Percentiles rank a stretch among this genome's conserved stretches.
These are phyloP conservation scores for Gallinago media DNA, from an alignment of 2,113 vertebrate species.

Conservation along the genomic window DNA sequence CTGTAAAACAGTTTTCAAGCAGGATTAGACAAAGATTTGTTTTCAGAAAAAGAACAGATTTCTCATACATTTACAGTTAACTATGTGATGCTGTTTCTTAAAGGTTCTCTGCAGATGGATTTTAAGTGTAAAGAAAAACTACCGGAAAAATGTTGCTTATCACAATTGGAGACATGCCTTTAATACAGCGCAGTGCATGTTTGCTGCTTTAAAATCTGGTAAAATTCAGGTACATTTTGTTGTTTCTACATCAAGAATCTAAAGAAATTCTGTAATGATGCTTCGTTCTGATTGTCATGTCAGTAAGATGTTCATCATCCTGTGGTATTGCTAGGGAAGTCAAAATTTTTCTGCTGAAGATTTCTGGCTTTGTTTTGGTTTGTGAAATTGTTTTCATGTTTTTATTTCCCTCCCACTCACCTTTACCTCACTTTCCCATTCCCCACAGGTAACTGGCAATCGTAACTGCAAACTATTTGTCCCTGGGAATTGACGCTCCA, in stretches of 20 bases:
- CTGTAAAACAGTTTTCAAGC: background rate
- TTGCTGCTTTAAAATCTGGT: constrained; percentile 92
- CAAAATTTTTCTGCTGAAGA: background rate
- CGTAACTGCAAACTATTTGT: background rate
- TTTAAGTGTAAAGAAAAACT: constrained; percentile 98
- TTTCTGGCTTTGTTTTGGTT: background rate
- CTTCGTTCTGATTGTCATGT: background rate
- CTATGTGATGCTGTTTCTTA: background rate
- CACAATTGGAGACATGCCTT: constrained; percentile 99
- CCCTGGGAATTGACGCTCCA: background rate
- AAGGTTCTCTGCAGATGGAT: constrained; percentile 96
- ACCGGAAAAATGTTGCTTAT: constrained; percentile 94
- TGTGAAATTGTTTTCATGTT: background rate
- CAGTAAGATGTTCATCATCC: background rate
- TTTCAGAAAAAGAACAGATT: background rate
- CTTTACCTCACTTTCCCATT: background rate
- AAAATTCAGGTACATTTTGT: constrained; percentile 87
- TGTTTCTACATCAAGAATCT: background rate
- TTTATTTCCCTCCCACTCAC: background rate
- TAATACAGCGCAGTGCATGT: constrained; percentile 98
- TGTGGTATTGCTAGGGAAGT: background rate
- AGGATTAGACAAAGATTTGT: background rate
- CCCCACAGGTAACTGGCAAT: background rate
- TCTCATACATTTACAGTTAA: background rate
- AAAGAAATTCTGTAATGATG: background rate